A percentile compares a stretch with the other conserved stretches of the same genome.
phyloP scores from a whole-genome alignment of 2,888 invertebrate genomes.

The Nemapogon koenigi region DNA sequence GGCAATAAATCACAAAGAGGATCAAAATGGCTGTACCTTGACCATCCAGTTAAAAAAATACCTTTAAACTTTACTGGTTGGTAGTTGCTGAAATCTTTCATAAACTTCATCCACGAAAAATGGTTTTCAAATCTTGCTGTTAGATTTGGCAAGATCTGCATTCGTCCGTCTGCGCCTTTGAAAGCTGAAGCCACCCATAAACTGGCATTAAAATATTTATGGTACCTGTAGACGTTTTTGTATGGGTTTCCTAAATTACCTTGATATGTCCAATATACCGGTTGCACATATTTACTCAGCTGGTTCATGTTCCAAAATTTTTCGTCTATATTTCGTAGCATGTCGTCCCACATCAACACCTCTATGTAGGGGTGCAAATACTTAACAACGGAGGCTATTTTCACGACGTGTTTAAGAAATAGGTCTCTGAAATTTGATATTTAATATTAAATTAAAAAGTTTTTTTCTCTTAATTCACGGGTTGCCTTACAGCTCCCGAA shows the following conservation, averaged over 20 bases:
- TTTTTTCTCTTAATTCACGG: too few relatives aligned
- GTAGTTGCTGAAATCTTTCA: slow-evolving; percentile 37
- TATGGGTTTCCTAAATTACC: slow-evolving; percentile 26
- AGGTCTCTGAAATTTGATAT: slow-evolving; percentile 62
- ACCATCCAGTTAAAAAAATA: slow-evolving; percentile 72
- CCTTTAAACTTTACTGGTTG: slow-evolving; percentile 3
- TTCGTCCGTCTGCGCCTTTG: slow-evolving; percentile 74
- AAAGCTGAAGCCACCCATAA: slow-evolving; percentile 83
- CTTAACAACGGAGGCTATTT: slow-evolving; percentile 52
- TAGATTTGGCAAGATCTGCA: slow-evolving; percentile 59
- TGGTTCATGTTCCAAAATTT: too few relatives aligned
- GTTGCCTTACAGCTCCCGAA: too few relatives aligned
- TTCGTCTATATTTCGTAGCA: slow-evolving; percentile 73
- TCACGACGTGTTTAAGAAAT: slow-evolving; percentile 68
- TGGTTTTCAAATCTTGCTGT: slow-evolving; percentile 75
- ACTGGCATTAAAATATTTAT: slow-evolving; percentile 64
- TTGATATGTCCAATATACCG: slow-evolving; percentile 76
- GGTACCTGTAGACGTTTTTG: slow-evolving; percentile 28
- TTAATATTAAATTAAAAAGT: too few relatives aligned
- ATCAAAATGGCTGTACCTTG: slow-evolving; percentile 71
- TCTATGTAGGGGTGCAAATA: slow-evolving; percentile 52
- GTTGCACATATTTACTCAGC: slow-evolving; percentile 61
- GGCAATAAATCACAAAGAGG: slow-evolving; percentile 71
- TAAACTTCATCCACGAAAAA: slow-evolving; percentile 71
- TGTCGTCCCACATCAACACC: slow-evolving; percentile 84